These are phyloP conservation scores for Antidorcas marsupialis DNA, from an alignment of 2,113 vertebrate genomes.

Conservation along the genomic window DNA sequence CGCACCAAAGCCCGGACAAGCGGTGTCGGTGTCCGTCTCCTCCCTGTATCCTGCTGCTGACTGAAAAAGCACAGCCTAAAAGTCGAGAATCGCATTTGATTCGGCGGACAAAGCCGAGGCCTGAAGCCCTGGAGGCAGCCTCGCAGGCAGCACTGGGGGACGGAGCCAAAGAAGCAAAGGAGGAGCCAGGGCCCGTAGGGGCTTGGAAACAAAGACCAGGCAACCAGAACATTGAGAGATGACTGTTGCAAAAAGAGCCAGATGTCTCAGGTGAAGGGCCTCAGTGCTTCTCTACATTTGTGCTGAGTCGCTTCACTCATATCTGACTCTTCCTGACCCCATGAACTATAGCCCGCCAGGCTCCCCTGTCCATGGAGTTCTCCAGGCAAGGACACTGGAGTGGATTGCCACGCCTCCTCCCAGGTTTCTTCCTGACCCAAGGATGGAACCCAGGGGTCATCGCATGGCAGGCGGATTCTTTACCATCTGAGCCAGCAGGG, in stretches of 20 bases:
- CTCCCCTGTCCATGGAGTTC: not conserved
- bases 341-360: not conserved
- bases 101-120: not conserved
- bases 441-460: not conserved
- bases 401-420: not conserved
- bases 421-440: not conserved
- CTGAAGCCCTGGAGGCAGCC: not conserved
- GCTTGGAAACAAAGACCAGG: not conserved
- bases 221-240: not conserved
- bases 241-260: not conserved
- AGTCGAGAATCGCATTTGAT: not conserved
- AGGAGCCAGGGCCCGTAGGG: not conserved
- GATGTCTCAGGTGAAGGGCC: not conserved
- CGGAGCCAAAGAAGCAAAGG: not conserved
- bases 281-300: not conserved
- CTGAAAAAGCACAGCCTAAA: not conserved
- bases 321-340: not conserved
- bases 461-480: not conserved
- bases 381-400: not conserved
- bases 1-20: accelerated
- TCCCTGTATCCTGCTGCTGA: not conserved
- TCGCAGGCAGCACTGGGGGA: not conserved
- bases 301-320: not conserved
- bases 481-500: not conserved
- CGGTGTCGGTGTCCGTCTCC: accelerated